Evolutionary conservation across 2,888 invertebrate species (phyloP).

Genomic region (Eueremaeus valkanovi): DNA sequence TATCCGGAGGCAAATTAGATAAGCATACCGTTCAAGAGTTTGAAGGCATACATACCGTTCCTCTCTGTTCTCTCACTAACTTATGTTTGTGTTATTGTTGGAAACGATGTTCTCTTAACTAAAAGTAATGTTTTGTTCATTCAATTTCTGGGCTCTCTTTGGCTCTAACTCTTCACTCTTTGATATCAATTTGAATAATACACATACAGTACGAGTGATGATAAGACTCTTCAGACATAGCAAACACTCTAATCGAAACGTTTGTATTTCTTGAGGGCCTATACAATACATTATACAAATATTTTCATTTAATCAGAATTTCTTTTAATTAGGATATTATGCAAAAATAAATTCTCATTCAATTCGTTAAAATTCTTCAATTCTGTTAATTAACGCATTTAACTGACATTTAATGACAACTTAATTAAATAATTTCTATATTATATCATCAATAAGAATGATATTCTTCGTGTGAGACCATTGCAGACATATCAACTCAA

Average conservation of each 20-base stretch:
- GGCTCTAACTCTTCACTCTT: not conserved
- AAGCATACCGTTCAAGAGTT: constrained; percentile 9
- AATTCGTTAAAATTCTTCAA: too few relatives aligned
- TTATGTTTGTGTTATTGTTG: not conserved
- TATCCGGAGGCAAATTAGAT: constrained; percentile 29
- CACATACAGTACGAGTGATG: too few relatives aligned
- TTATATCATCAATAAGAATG: too few relatives aligned
- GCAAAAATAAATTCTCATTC: too few relatives aligned
- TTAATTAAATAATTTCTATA: too few relatives aligned
- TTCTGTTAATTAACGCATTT: too few relatives aligned
- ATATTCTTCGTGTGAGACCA: too few relatives aligned
- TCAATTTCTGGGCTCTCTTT: not conserved
- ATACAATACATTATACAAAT: not conserved
- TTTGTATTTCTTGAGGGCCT: not conserved
- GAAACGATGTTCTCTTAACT: not conserved
- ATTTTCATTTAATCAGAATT: not conserved
- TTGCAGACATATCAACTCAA: too few relatives aligned
- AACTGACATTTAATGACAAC: not conserved
- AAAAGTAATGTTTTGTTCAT: not conserved
- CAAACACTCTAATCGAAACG: not conserved
- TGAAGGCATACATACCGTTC: not conserved
- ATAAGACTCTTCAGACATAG: constrained; percentile 17
- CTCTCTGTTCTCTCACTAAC: not conserved
- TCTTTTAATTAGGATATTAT: not conserved
- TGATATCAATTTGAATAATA: constrained; percentile 25